phyloP scores from a whole-genome alignment of 2,797 vertebrate genomes.

The Neostethus bicornis region DNA sequence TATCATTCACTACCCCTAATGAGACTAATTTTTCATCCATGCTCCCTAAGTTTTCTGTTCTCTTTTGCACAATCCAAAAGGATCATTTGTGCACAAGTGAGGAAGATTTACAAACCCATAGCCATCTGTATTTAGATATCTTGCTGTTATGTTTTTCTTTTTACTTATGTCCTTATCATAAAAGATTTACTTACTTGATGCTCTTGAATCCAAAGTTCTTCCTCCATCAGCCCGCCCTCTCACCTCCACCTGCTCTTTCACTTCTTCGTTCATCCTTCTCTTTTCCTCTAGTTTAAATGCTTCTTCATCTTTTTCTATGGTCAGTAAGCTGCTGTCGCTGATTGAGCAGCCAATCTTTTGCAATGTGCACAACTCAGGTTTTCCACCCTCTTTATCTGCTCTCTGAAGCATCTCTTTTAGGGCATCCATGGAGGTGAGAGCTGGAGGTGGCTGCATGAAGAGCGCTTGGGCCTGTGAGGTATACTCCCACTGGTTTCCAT shows the following conservation, averaged over 20 bases:
- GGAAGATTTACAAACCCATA: conserved; percentile 1
- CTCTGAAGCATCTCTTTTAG: conserved; percentile 84
- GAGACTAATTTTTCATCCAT: conserved; percentile 33
- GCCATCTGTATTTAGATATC: neutral
- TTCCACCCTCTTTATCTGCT: conserved; percentile 76
- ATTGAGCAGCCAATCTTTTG: conserved; percentile 70
- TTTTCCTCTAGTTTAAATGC: conserved; percentile 44
- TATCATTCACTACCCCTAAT: conserved; percentile 41
- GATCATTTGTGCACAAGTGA: conserved; percentile 34
- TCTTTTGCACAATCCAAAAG: conserved; percentile 11
- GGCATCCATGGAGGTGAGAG: conserved; percentile 78
- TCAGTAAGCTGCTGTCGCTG: conserved; percentile 70
- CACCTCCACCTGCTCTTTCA: conserved; percentile 52
- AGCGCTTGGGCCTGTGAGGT: conserved; percentile 82
- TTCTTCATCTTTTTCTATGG: conserved; percentile 52
- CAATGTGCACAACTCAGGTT: conserved; percentile 52
- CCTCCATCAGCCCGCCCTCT: conserved; percentile 79
- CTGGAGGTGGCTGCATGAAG: conserved; percentile 79
- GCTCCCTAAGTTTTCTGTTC: conserved; percentile 23
- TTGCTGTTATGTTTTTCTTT: neutral
- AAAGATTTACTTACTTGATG: conserved; percentile 71
- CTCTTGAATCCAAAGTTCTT: conserved; percentile 77
- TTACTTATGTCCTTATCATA: neutral
- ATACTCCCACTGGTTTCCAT: conserved; percentile 82
- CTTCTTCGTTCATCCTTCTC: conserved; percentile 40